phyloP scores from a whole-genome alignment of 2,888 invertebrate genomes.

The Aleiodes alternator region DNA sequence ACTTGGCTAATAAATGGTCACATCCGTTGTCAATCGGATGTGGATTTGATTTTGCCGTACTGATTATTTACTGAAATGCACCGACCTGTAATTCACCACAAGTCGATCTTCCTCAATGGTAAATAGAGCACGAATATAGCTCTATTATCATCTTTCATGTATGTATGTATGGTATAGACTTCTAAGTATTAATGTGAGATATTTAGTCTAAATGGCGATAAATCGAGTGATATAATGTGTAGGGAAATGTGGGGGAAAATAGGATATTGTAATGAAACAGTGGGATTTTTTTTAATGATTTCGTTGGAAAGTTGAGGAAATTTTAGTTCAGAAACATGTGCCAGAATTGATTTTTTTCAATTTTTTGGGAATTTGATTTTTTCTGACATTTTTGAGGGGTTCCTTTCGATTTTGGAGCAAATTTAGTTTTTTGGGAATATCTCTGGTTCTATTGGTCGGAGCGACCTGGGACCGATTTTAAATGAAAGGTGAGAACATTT shows the following conservation, averaged over 20 bases:
- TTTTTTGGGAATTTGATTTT: too few relatives aligned
- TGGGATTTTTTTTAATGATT: too few relatives aligned
- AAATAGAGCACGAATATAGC: conserved; percentile 23
- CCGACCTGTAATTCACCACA: conserved; percentile 23
- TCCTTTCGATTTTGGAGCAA: too few relatives aligned
- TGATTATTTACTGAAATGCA: conserved; percentile 31
- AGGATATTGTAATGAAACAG: background rate
- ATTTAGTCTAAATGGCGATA: conserved; percentile 14
- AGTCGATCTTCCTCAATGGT: conserved; percentile 19
- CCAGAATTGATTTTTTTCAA: too few relatives aligned
- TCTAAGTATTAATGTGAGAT: background rate
- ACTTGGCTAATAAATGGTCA: conserved; percentile 16
- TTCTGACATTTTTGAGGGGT: too few relatives aligned
- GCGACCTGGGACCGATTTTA: too few relatives aligned
- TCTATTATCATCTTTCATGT: conserved; percentile 9
- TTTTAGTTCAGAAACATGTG: too few relatives aligned
- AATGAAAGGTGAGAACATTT: too few relatives aligned
- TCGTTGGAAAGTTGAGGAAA: background rate
- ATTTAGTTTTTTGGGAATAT: too few relatives aligned
- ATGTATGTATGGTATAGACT: background rate
- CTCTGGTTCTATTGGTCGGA: too few relatives aligned
- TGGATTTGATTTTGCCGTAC: conserved; percentile 20
- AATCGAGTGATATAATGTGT: background rate
- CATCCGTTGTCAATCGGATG: conserved; percentile 36
- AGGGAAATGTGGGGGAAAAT: too few relatives aligned